phyloP scores from a whole-genome alignment of 2,113 vertebrate species.

The Serilophus lunatus region DNA sequence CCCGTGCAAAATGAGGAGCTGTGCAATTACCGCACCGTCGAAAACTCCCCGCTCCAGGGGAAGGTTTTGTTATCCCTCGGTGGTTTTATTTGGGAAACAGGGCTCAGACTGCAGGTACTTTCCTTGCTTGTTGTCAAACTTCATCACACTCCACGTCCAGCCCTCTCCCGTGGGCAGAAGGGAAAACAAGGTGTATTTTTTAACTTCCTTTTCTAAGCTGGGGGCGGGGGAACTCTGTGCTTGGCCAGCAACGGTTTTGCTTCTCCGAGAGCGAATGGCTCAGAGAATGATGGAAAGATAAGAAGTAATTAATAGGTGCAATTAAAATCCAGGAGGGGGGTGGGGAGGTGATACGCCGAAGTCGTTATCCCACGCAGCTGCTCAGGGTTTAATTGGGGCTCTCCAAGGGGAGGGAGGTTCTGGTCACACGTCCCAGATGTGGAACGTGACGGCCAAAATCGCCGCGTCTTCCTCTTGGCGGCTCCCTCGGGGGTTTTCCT shows the following conservation, averaged over 20 bases:
- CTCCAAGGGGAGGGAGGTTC: neutral
- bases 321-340: neutral
- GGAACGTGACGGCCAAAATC: neutral
- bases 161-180: neutral
- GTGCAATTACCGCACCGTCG: accelerated
- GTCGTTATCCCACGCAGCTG: neutral
- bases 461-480: neutral
- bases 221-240: neutral
- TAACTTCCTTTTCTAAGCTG: neutral
- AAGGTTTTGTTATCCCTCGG: neutral
- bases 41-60: neutral
- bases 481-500: neutral
- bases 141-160: neutral
- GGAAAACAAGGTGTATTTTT: neutral
- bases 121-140: neutral
- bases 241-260: neutral
- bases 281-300: neutral
- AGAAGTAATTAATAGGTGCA: neutral
- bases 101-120: conserved; percentile 22
- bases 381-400: neutral
- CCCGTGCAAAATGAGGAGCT: neutral
- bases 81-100: neutral
- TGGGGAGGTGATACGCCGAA: neutral
- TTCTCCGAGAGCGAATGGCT: neutral
- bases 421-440: neutral